A percentile compares a stretch with the other conserved stretches of the same genome.
These are phyloP conservation scores for Julus scanicus DNA, from an alignment of 2,888 invertebrate genomes.

Conservation along the genomic window DNA sequence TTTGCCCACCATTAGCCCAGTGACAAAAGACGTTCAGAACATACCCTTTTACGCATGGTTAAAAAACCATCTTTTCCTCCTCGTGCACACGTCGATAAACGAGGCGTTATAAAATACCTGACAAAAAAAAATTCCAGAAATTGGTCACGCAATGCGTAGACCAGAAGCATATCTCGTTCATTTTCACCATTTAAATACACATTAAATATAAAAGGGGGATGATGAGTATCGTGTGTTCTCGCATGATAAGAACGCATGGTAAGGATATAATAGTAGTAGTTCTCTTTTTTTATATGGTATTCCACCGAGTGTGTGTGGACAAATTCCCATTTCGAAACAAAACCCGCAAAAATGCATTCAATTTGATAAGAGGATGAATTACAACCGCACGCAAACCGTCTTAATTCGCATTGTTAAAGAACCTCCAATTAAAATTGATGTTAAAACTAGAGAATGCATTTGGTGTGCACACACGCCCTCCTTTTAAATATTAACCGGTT, in stretches of 20 bases:
- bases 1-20: no score
- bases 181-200: slow-evolving; percentile 33
- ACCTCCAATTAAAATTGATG: slow-evolving; percentile 26
- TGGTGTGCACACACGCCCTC: background rate
- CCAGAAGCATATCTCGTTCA: slow-evolving; percentile 26
- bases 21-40: no score
- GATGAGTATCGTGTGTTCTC: slow-evolving; percentile 26
- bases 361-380: slow-evolving; percentile 33
- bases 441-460: slow-evolving; percentile 26
- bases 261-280: background rate
- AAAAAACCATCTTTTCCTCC: background rate
- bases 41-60: no score
- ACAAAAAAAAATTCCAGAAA: background rate
- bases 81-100: slow-evolving; percentile 22
- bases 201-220: slow-evolving; percentile 31
- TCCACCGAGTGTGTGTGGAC: slow-evolving; percentile 1
- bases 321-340: slow-evolving; percentile 11
- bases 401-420: slow-evolving; percentile 27
- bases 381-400: slow-evolving; percentile 17
- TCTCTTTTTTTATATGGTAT: slow-evolving; percentile 1
- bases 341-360: slow-evolving; percentile 33
- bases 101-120: slow-evolving; percentile 23
- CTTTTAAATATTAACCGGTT: slow-evolving; percentile 26
- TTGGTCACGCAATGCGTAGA: slow-evolving; percentile 26
- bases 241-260: slow-evolving; percentile 33